These are phyloP conservation scores for Tryphoninae sp. DNA, from an alignment of 2,888 invertebrate genomes.

Conservation along the genomic window DNA sequence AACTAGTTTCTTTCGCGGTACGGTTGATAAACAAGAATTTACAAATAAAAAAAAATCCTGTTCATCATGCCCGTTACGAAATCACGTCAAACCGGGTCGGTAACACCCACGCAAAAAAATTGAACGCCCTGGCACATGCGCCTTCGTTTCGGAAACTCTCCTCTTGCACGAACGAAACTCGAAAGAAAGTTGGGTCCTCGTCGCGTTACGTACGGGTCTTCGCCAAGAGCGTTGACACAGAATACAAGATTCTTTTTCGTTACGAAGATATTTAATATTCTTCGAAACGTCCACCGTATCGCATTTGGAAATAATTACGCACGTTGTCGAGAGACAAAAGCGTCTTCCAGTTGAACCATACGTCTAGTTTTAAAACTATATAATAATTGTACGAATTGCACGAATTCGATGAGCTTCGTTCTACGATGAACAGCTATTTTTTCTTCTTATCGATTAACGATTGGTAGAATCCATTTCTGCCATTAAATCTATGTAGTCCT, in stretches of 20 bases:
- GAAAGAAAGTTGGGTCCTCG: not conserved
- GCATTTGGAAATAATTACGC: too few relatives aligned
- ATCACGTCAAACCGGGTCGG: conserved; percentile 73
- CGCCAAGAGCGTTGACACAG: not conserved
- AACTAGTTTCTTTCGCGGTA: too few relatives aligned
- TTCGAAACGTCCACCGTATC: too few relatives aligned
- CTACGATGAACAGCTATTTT: too few relatives aligned
- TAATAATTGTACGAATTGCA: too few relatives aligned
- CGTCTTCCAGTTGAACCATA: too few relatives aligned
- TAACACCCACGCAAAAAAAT: conserved; percentile 68
- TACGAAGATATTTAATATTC: too few relatives aligned
- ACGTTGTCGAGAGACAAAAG: too few relatives aligned
- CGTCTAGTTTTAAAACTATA: too few relatives aligned
- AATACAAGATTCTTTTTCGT: not conserved
- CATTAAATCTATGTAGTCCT: conserved; percentile 73
- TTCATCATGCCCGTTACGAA: conserved; percentile 70
- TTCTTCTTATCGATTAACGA: not conserved
- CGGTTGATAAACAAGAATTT: too few relatives aligned
- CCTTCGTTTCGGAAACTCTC: conserved; percentile 1
- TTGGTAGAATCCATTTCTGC: conserved; percentile 63
- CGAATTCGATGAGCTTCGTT: too few relatives aligned
- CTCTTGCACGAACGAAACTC: conserved; percentile 20
- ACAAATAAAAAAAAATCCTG: conserved; percentile 64
- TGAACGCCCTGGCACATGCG: conserved; percentile 39
- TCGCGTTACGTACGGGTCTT: not conserved